These are phyloP conservation scores for Bombus waltoni DNA, from an alignment of 1,140 invertebrate species.

Conservation along the genomic window DNA sequence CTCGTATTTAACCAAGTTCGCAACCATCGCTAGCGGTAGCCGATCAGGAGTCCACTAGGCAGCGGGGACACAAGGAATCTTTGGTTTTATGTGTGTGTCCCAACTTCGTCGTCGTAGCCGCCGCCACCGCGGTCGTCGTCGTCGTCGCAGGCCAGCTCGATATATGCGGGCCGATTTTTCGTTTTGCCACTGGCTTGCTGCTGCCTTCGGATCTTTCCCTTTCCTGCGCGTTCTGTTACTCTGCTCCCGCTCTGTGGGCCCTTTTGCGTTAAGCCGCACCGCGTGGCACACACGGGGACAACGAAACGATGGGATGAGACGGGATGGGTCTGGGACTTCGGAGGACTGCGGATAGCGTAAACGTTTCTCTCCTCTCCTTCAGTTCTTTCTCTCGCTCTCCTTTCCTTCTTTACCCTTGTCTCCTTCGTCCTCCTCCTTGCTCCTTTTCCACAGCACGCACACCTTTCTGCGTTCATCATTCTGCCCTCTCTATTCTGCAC, in stretches of 20 bases:
- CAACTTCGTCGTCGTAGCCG: constrained; percentile 51
- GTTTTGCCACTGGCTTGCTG: constrained; percentile 72
- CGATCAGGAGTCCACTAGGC: constrained; percentile 70
- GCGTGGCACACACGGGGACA: constrained; percentile 73
- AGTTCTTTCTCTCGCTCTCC: constrained; percentile 54
- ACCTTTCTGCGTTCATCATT: constrained; percentile 60
- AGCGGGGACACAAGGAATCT: constrained; percentile 71
- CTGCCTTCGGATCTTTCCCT: constrained; percentile 77
- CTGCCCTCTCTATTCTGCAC: constrained; percentile 39
- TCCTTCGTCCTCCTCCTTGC: constrained; percentile 10
- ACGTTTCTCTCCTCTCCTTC: constrained; percentile 49
- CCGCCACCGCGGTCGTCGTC: constrained; percentile 61
- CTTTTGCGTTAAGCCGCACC: constrained; percentile 79
- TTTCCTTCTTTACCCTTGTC: constrained; percentile 38
- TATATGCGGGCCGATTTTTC: constrained; percentile 77
- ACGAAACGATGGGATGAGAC: constrained; percentile 58
- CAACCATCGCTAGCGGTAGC: constrained; percentile 75
- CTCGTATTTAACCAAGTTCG: constrained; percentile 41
- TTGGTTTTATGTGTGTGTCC: constrained; percentile 72
- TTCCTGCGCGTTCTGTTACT: constrained; percentile 65
- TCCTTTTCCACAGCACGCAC: constrained; percentile 54
- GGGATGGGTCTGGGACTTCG: constrained; percentile 60
- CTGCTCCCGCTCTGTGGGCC: constrained; percentile 55
- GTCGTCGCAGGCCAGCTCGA: constrained; percentile 68
- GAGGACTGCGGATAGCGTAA: constrained; percentile 71